phyloP scores from a whole-genome alignment of 2,888 invertebrate species.

The Tinea trinotella region DNA sequence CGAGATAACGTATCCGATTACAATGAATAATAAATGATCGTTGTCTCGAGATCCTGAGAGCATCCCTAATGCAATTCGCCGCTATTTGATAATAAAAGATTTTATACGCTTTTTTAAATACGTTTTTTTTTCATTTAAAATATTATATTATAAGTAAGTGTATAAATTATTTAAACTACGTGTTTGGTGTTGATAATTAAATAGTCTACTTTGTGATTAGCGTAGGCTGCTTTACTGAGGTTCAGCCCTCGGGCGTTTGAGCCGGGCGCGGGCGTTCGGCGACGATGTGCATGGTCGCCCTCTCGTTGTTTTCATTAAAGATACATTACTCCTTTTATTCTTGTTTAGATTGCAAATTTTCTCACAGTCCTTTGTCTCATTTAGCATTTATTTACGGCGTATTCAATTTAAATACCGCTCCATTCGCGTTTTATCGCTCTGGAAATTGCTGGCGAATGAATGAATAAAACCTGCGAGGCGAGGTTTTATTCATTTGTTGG shows the following conservation, averaged over 20 bases:
- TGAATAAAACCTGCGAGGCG: too few species aligned
- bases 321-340: constrained; percentile 61
- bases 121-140: too few species aligned
- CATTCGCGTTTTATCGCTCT: constrained; percentile 58
- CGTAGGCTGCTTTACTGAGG: not conserved
- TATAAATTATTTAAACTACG: too few species aligned
- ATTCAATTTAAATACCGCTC: constrained; percentile 66
- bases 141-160: too few species aligned
- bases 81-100: constrained; percentile 3
- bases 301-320: constrained; percentile 52
- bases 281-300: constrained; percentile 26
- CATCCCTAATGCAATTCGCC: constrained; percentile 14
- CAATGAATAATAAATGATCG: constrained; percentile 53
- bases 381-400: constrained; percentile 66
- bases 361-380: constrained; percentile 64
- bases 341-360: constrained; percentile 60
- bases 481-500: constrained; percentile 14
- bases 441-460: constrained; percentile 48
- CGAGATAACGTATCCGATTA: constrained; percentile 40
- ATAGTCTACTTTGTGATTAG: too few species aligned
- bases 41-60: constrained; percentile 27
- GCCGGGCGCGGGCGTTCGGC: constrained; percentile 24
- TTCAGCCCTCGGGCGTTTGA: constrained; percentile 5
- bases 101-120: not conserved
- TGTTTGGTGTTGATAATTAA: too few species aligned